These are phyloP conservation scores for Myoxocephalus aenaeus DNA, from an alignment of 2,797 vertebrate genomes.

Conservation along the genomic window DNA sequence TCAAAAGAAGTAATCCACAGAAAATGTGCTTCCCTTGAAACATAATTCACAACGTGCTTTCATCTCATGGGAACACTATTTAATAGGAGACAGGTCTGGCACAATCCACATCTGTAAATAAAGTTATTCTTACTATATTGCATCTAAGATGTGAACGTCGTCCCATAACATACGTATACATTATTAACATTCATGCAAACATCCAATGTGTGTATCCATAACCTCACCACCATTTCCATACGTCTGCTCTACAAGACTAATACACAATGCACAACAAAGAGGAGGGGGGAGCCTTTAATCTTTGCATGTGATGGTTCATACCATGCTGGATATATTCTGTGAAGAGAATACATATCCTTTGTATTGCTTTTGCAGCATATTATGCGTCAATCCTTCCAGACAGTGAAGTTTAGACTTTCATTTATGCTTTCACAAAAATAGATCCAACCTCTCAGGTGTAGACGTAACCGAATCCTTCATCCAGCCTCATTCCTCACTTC, in stretches of 20 bases:
- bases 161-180: not conserved
- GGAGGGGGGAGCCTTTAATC: not conserved
- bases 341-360: not conserved
- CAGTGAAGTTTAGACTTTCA: constrained; percentile 15
- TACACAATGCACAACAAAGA: not conserved
- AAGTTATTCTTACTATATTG: not conserved
- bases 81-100: not conserved
- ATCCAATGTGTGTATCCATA: not conserved
- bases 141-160: not conserved
- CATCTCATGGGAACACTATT: not conserved
- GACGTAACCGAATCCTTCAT: constrained; percentile 8
- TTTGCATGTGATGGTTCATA: not conserved
- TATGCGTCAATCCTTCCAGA: not conserved
- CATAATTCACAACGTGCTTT: not conserved
- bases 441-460: constrained; percentile 8
- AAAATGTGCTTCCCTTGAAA: not conserved
- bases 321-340: not conserved
- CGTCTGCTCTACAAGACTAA: not conserved
- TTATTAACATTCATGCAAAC: not conserved
- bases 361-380: not conserved
- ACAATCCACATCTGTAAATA: not conserved
- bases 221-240: not conserved
- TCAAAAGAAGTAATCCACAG: too few species aligned
- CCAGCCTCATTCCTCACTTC: constrained; percentile 27
- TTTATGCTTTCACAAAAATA: constrained; percentile 21